Evolutionary conservation across 1,140 invertebrate genomes (phyloP), one percentile per base, ranked within the genome.

Genomic region (Drosophila aff.): DNA sequence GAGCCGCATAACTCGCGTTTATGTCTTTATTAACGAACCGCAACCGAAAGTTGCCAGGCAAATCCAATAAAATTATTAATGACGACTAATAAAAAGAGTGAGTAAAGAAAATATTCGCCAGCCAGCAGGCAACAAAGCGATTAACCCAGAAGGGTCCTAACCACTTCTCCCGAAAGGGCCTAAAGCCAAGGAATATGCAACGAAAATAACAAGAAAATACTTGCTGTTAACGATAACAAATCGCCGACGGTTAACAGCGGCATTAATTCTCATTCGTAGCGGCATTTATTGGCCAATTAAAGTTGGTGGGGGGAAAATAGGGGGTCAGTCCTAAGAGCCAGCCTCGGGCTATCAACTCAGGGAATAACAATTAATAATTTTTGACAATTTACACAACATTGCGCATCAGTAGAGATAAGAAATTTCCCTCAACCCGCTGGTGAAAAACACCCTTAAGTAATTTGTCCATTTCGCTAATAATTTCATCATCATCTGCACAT

Each of bases 371-470:
- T 91, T 91, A 91, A 91, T 91, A 91, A 87, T 91, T 91, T 74
- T 89, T 91, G 89, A 91, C 89, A 91, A 89, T 91, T 91, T 85
- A 87, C 89, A 91, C 89, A 91, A 89, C 81, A 89, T 91, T 91
- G 53, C 52, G 71, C 57, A 57, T 28, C 53, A 64, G 23, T 33
- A 21, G 52, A 59, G 68, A 60, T 58, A 72, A 78, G 83, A 67
- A 72, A 23, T 55, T 10, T 7, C 15, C 21, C 68, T 63, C 63
- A 18, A 26, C 41, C 40, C 33, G 10, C 50, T 31, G 31, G 15
- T 18, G 4, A n/a, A 43, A 47, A 7, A 57, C 36, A 49, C 41
- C 67, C 57, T 60, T 66, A 49, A 7, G 28, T 47, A 81, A 76
- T 76, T 82, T 73, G 80, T 71, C 62, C 67, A 81, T 60, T 76